Evolutionary conservation across 1,140 invertebrate species (phyloP).

Genomic region (Saccostrea cuccullata): DNA sequence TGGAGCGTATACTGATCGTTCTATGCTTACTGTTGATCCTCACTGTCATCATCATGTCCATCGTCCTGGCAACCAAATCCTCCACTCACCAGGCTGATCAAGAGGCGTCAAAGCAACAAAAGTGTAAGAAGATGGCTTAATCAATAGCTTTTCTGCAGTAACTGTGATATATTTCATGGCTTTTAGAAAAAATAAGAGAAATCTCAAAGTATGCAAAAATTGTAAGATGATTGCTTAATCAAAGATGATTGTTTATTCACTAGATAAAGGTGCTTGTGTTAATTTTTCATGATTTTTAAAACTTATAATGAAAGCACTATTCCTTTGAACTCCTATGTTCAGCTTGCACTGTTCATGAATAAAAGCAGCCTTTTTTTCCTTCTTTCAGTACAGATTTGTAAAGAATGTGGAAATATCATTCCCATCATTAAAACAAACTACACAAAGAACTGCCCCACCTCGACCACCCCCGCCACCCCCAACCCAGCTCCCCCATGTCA

Average conservation of each 20-base stretch:
- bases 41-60: slow-evolving; percentile 80
- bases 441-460: slow-evolving; percentile 5
- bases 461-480: not conserved
- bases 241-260: too few relatives aligned
- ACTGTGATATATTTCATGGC: not conserved
- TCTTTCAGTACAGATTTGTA: slow-evolving; percentile 32
- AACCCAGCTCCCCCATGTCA: not conserved
- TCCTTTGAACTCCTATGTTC: too few relatives aligned
- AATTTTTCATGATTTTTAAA: too few relatives aligned
- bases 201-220: not conserved
- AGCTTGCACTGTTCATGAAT: too few relatives aligned
- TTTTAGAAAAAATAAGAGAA: too few relatives aligned
- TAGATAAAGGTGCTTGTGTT: too few relatives aligned
- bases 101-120: slow-evolving; percentile 8
- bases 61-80: slow-evolving; percentile 79
- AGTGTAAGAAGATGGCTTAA: not conserved
- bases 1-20: slow-evolving; percentile 71
- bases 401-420: not conserved
- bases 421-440: slow-evolving; percentile 22
- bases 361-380: not conserved
- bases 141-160: not conserved
- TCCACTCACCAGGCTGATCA: not conserved
- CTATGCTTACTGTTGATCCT: slow-evolving; percentile 61
- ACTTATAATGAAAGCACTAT: too few relatives aligned
- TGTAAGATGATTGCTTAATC: too few relatives aligned